Percentiles rank a stretch among this genome's conserved stretches.
Conservation (phyloP, 2,113 vertebrate genomes). For the Phrynosoma blainvillii region DNA sequence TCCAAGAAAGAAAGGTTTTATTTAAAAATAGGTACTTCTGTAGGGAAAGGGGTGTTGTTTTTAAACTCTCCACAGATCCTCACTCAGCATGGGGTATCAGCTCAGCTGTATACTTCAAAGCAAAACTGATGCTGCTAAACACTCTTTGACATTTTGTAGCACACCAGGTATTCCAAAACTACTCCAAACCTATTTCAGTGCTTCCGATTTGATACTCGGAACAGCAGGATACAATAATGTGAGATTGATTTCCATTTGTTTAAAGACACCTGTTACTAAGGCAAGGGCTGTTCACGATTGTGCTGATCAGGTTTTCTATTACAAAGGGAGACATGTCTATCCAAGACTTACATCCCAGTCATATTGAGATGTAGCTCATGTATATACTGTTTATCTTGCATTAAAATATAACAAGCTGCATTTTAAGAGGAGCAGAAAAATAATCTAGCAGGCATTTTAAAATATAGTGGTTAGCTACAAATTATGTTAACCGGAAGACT, state of each 20-base stretch:
- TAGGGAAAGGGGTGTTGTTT: background rate
- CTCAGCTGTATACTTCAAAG: constrained; percentile 5
- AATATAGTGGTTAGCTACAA: background rate
- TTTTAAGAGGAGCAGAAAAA: background rate
- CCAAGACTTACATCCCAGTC: background rate
- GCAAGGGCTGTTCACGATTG: constrained; percentile 4
- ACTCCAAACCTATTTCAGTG: background rate
- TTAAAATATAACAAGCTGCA: background rate
- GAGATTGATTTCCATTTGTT: background rate
- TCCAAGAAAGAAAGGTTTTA: background rate
- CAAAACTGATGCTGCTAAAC: background rate
- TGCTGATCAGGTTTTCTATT: constrained; percentile 7
- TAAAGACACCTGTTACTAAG: background rate
- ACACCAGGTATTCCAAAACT: constrained; percentile 9
- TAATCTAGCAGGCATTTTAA: background rate
- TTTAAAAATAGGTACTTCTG: background rate
- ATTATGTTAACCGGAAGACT: background rate
- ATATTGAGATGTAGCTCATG: constrained; percentile 1
- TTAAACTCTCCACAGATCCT: background rate
- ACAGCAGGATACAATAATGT: constrained; percentile 5
- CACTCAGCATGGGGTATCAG: constrained; percentile 1
- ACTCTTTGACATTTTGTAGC: constrained; percentile 17
- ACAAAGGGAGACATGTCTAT: background rate
- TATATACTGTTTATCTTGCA: background rate
- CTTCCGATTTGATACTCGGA: constrained; percentile 2